A percentile compares a stretch with the other conserved stretches of the same genome.
Evolutionary conservation across 2,113 vertebrate genomes (phyloP).

Genomic region (Burhinus bistriatus): DNA sequence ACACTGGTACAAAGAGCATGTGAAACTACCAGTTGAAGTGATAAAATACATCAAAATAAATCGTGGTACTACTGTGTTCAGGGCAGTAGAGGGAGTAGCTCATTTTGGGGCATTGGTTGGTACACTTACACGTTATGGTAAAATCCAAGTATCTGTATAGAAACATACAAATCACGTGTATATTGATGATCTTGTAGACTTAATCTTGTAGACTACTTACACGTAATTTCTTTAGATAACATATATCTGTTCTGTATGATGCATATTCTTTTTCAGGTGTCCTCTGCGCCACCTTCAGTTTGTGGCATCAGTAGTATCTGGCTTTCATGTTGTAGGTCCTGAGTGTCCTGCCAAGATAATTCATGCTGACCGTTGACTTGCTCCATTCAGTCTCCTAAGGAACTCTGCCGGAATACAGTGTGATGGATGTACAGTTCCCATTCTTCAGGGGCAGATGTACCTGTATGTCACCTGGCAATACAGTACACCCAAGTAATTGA

Average conservation of each 20-base stretch:
- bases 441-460: not conserved
- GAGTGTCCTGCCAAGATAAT: not conserved
- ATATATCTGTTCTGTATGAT: not conserved
- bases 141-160: not conserved
- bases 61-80: not conserved
- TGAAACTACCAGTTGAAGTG: not conserved
- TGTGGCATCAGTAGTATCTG: not conserved
- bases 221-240: not conserved
- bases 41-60: not conserved
- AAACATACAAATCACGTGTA: not conserved
- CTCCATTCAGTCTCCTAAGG: accelerated
- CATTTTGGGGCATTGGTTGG: not conserved
- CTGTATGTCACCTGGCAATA: too few species aligned
- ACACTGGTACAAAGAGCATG: not conserved
- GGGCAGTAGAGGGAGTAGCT: not conserved
- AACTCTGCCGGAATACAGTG: not conserved
- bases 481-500: not conserved
- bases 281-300: not conserved
- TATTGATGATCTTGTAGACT: not conserved
- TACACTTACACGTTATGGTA: not conserved
- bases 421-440: not conserved
- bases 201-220: not conserved
- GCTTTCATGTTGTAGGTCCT: not conserved
- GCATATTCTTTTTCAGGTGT: not conserved
- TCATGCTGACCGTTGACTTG: not conserved